Percentiles rank a stretch among this genome's conserved stretches.
These are phyloP conservation scores for Orchestes rusci DNA, from an alignment of 2,888 invertebrate species.

Conservation along the genomic window DNA sequence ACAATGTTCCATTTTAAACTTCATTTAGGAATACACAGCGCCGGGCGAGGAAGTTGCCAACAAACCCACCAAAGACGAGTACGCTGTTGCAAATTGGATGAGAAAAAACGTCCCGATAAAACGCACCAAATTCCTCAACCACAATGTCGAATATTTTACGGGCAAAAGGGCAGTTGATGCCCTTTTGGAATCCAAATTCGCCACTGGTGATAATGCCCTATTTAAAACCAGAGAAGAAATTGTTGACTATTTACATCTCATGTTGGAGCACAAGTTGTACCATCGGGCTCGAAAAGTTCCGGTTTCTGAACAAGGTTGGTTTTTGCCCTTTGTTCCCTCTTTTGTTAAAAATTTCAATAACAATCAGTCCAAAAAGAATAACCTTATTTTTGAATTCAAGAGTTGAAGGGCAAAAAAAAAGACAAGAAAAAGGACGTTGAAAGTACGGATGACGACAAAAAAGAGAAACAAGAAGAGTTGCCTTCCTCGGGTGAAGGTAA, in stretches of 20 bases:
- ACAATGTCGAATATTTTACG: constrained; percentile 95
- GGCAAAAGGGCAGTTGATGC: constrained; percentile 89
- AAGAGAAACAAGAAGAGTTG: constrained; percentile 42
- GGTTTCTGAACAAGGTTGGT: constrained; percentile 49
- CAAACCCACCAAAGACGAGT: constrained; percentile 85
- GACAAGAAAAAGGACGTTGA: constrained; percentile 46
- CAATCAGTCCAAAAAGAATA: constrained; percentile 1
- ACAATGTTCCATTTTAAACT: constrained; percentile 13
- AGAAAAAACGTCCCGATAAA: constrained; percentile 89
- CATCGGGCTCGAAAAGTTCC: constrained; percentile 89
- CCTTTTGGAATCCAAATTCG: constrained; percentile 86
- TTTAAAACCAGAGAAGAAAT: constrained; percentile 79
- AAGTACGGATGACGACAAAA: constrained; percentile 43
- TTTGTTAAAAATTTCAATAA: no score
- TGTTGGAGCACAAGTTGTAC: constrained; percentile 90
- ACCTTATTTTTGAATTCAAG: constrained; percentile 29
- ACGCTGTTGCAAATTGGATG: constrained; percentile 89
- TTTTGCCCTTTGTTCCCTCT: constrained; percentile 29
- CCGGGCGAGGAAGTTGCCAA: constrained; percentile 51
- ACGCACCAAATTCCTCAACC: constrained; percentile 92
- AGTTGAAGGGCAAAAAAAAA: constrained; percentile 54
- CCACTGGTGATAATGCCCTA: constrained; percentile 62
- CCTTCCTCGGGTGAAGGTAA: constrained; percentile 48
- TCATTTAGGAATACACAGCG: constrained; percentile 44
- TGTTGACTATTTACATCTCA: constrained; percentile 70